Evolutionary conservation across 1,140 invertebrate species (phyloP), one percentile per base, ranked within the genome.

Genomic region (Ceratina calcarata): DNA sequence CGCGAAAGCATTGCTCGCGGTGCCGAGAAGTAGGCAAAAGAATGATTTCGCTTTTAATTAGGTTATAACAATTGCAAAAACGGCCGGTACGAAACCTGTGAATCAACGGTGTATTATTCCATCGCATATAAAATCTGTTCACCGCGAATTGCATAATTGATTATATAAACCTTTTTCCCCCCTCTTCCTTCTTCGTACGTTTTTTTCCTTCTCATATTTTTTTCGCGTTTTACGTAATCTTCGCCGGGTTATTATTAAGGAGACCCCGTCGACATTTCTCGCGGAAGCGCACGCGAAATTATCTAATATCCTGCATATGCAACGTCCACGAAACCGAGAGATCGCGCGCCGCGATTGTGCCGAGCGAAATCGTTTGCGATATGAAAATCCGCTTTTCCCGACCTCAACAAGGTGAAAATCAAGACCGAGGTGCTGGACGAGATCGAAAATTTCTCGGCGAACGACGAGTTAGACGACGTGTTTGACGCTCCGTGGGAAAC

Each of bases 371-470:
- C n/a, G 22, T 12, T 10, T 13, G 12, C 16, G 27, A 37, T 20
- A 20, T 20, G 32, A 58, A 49, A 60, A 60, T 68, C n/a, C 12
- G 1, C 20, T 55, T 13, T 18, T 13, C 18, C 18, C n/a, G 27
- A 4, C 20, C 0, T 3, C 1, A 2, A 4, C 37, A 8, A 86
- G 83, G 57, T 82, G 60, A 85, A 82, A 60, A 77, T 86, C 61
- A 85, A 85, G n/a, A 79, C 51, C 2, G 80, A 86, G 22, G 57
- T 85, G 7, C 58, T 80, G 3, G 80, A 86, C 53, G 76, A 85
- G 70, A 86, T 80, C 22, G 83, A 85, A 49, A 69, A 82, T 37
- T 86, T 85, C 27, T 85, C 84, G 16, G 24, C 51, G 6, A 53
- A 71, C 75, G 76, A 85, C 20, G 84, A 82, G 22, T 18, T 85